phyloP scores from a whole-genome alignment of 2,888 invertebrate genomes.

The Erebia palarica region DNA sequence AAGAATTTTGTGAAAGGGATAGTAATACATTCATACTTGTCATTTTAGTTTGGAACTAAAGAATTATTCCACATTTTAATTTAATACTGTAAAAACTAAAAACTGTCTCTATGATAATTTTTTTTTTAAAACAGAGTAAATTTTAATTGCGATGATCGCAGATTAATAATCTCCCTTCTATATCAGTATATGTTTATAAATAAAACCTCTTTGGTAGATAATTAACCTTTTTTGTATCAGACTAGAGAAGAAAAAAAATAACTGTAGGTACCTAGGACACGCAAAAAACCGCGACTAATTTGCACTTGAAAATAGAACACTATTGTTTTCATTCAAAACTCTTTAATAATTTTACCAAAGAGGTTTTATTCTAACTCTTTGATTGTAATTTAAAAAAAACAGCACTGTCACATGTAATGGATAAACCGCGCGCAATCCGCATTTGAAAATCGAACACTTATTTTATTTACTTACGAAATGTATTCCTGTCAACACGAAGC shows the following conservation, averaged over 20 bases:
- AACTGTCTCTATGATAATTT: no score
- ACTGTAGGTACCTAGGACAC: not conserved
- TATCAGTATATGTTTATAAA: not conserved
- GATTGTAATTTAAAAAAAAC: constrained; percentile 6
- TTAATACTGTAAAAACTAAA: no score
- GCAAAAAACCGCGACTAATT: not conserved
- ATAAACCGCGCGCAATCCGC: constrained; percentile 44
- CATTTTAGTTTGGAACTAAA: no score
- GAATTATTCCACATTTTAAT: no score
- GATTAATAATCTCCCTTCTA: not conserved
- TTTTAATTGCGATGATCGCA: not conserved
- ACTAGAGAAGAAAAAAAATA: not conserved
- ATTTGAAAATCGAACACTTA: constrained; percentile 30
- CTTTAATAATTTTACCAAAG: constrained; percentile 4
- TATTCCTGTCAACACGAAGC: constrained; percentile 47
- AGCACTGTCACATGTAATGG: constrained; percentile 31
- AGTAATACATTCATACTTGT: no score
- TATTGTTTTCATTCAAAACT: not conserved
- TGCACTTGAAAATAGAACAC: constrained; percentile 5
- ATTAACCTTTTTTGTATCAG: not conserved
- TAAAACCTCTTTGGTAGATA: constrained; percentile 1
- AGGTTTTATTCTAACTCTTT: constrained; percentile 1
- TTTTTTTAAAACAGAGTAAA: no score
- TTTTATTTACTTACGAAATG: constrained; percentile 38
- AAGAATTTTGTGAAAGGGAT: no score